Conservation (phyloP, 2,113 vertebrate species). For the Callionymus lyra region DNA sequence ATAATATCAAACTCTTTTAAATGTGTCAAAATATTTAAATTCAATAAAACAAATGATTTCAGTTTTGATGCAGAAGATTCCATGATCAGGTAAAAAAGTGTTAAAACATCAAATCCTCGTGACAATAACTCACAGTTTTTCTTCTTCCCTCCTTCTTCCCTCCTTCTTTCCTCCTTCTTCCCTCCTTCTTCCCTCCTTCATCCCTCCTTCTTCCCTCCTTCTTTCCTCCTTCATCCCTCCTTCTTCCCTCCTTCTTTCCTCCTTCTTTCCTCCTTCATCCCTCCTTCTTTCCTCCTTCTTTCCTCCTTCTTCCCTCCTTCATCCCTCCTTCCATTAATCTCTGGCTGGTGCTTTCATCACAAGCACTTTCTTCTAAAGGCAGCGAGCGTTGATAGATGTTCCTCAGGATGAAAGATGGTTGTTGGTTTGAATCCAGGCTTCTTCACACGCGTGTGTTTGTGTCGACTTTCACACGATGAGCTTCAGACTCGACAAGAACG, state of each 20-base stretch:
- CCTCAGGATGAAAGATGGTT: slow-evolving; percentile 30
- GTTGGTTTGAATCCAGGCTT: slow-evolving; percentile 9
- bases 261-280: slow-evolving; percentile 21
- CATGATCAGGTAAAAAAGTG: too few species aligned
- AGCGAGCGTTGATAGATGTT: slow-evolving; percentile 45
- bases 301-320: slow-evolving; percentile 32
- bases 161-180: slow-evolving; percentile 25
- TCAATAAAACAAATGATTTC: too few species aligned
- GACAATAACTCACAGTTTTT: too few species aligned
- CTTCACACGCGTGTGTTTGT: slow-evolving; percentile 18
- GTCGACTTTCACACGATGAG: slow-evolving; percentile 15
- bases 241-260: slow-evolving; percentile 29
- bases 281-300: slow-evolving; percentile 27
- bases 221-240: slow-evolving; percentile 24
- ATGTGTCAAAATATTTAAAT: too few species aligned
- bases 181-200: slow-evolving; percentile 30
- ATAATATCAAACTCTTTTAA: too few species aligned
- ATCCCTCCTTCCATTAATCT: slow-evolving; percentile 45
- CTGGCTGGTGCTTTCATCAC: slow-evolving; percentile 42
- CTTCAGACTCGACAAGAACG: slow-evolving; percentile 4
- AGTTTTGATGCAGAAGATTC: too few species aligned
- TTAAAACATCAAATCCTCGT: too few species aligned
- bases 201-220: slow-evolving; percentile 32
- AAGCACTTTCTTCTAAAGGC: slow-evolving; percentile 49
- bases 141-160: slow-evolving; percentile 7